phyloP scores from a whole-genome alignment of 2,113 vertebrate genomes.

The Stegastes partitus region DNA sequence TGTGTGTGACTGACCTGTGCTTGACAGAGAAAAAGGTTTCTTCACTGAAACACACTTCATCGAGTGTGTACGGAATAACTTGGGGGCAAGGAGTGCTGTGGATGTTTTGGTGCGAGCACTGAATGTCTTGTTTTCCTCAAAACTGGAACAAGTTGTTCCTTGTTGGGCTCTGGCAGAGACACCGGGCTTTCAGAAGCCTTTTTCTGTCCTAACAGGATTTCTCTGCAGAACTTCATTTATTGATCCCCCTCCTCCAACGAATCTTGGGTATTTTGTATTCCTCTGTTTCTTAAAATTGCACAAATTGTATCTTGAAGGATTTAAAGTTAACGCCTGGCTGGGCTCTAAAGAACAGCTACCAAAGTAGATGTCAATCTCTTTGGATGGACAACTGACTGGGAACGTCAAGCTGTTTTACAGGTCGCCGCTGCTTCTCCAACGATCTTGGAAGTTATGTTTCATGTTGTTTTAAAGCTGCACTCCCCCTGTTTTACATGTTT shows the following conservation, averaged over 20 bases:
- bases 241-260: not conserved
- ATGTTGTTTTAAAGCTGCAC: not conserved
- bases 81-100: not conserved
- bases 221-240: slow-evolving; percentile 22
- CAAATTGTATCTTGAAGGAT: slow-evolving; percentile 36
- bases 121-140: slow-evolving; percentile 42
- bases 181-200: slow-evolving; percentile 8
- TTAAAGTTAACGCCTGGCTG: slow-evolving; percentile 2
- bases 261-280: slow-evolving; percentile 15
- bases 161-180: slow-evolving; percentile 19
- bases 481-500: not conserved
- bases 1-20: not conserved
- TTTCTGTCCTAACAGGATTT: slow-evolving; percentile 14
- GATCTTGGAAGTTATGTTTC: not conserved
- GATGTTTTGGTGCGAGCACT: slow-evolving; percentile 1
- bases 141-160: slow-evolving; percentile 46
- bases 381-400: slow-evolving; percentile 11
- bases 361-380: slow-evolving; percentile 21
- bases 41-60: not conserved
- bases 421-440: slow-evolving; percentile 1
- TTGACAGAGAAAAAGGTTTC: not conserved
- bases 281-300: slow-evolving; percentile 25
- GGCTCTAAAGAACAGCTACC: slow-evolving; percentile 16
- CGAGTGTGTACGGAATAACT: not conserved
- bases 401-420: slow-evolving; percentile 1